Percentiles rank a stretch among this genome's conserved stretches.
phyloP scores from a whole-genome alignment of 1,140 invertebrate species.

The Phymastichus coffea region DNA sequence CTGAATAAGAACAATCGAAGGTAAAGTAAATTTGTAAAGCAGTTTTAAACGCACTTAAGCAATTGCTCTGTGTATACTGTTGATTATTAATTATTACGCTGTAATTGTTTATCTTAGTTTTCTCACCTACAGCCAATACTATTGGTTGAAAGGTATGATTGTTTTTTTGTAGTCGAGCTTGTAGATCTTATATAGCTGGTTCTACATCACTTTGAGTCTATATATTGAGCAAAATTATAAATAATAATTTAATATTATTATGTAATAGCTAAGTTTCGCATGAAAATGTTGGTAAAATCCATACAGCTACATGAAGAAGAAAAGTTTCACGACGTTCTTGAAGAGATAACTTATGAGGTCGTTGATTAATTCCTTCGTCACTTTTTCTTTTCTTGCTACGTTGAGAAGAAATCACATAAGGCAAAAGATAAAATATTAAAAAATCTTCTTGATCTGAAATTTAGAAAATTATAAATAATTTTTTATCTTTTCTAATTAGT shows the following conservation, averaged over 20 bases:
- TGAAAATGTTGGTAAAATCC: neutral
- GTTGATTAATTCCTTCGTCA: no score
- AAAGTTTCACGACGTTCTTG: neutral
- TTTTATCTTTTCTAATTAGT: no score
- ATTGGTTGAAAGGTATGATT: slow-evolving; percentile 10
- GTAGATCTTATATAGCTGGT: neutral
- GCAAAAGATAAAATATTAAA: no score
- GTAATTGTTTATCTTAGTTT: neutral
- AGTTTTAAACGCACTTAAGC: slow-evolving; percentile 1
- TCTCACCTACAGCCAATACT: neutral
- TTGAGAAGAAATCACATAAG: no score
- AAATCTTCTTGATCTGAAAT: no score
- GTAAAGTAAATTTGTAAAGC: slow-evolving; percentile 13
- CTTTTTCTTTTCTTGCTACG: neutral
- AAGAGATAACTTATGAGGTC: neutral
- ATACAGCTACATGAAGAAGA: neutral
- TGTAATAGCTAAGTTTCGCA: no score
- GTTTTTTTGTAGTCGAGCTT: neutral
- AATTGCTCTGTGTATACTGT: neutral
- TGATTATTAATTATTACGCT: slow-evolving; percentile 8
- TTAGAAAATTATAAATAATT: no score
- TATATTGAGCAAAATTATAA: neutral
- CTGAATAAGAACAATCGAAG: slow-evolving; percentile 16
- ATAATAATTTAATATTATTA: no score
- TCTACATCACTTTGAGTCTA: neutral